Evolutionary conservation across 2,113 vertebrate species (phyloP).

Genomic region (Crotophaga sulcirostris): DNA sequence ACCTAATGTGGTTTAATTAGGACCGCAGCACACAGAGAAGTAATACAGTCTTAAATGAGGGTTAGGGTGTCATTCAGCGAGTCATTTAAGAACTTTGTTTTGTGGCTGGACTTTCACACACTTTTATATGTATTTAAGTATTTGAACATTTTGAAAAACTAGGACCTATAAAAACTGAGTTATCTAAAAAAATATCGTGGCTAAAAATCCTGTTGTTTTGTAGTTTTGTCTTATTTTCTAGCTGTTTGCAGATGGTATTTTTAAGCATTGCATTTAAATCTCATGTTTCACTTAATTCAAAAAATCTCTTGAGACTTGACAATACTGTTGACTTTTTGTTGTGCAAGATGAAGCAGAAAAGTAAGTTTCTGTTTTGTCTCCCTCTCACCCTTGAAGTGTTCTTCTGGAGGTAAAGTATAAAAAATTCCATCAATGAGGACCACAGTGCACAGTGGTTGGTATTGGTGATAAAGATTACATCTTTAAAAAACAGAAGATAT

Average conservation of each 20-base stretch:
- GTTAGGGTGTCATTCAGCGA: slow-evolving; percentile 7
- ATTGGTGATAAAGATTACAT: slow-evolving; percentile 47
- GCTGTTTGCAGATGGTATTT: background rate
- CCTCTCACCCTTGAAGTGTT: background rate
- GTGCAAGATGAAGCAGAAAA: background rate
- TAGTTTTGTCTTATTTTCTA: background rate
- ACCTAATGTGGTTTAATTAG: slow-evolving; percentile 43
- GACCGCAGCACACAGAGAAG: slow-evolving; percentile 1
- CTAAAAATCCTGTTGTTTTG: background rate
- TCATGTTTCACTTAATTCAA: background rate
- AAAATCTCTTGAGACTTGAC: background rate
- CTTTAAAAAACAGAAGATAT: slow-evolving; percentile 46
- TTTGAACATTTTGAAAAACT: background rate
- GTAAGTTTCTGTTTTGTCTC: background rate
- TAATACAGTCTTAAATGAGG: slow-evolving; percentile 35
- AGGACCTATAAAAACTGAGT: background rate
- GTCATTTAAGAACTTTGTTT: background rate
- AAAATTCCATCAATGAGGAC: slow-evolving; percentile 33
- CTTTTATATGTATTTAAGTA: background rate
- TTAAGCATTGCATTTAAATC: slow-evolving; percentile 32
- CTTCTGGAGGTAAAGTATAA: slow-evolving; percentile 41
- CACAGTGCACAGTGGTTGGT: slow-evolving; percentile 26
- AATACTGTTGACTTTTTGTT: background rate
- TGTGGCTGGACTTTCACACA: background rate
- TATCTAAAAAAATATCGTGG: background rate